A percentile compares a stretch with the other conserved stretches of the same genome.
phyloP scores from a whole-genome alignment of 2,113 vertebrate species.

The Lanius ludovicianus region DNA sequence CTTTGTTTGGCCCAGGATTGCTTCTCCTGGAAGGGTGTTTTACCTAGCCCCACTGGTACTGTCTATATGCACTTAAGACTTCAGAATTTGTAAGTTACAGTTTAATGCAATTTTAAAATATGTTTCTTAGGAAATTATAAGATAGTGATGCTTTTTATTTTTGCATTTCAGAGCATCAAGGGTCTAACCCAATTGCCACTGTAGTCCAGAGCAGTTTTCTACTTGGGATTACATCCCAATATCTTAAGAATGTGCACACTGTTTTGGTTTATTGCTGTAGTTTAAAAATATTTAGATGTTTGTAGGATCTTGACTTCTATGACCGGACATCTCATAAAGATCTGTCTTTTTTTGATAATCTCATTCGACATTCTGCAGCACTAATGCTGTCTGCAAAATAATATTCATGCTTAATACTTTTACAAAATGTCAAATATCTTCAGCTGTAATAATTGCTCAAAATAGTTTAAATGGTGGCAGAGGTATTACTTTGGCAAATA shows the following conservation, averaged over 20 bases:
- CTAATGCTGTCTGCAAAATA: not conserved
- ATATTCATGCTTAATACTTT: not conserved
- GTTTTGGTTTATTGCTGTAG: not conserved
- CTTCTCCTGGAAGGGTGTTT: not conserved
- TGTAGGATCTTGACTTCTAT: not conserved
- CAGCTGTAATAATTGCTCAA: not conserved
- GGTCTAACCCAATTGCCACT: not conserved
- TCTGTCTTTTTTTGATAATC: not conserved
- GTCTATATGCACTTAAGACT: not conserved
- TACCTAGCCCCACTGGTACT: not conserved
- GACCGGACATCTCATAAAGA: not conserved
- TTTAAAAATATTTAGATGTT: not conserved
- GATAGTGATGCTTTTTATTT: not conserved
- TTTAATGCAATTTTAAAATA: not conserved
- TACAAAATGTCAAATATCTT: not conserved
- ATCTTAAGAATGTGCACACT: not conserved
- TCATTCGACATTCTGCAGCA: not conserved
- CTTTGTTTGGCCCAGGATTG: not conserved
- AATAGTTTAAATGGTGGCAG: not conserved
- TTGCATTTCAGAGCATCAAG: not conserved
- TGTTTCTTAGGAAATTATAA: not conserved
- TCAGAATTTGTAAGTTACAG: not conserved
- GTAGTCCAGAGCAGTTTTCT: not conserved
- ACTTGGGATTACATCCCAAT: not conserved
- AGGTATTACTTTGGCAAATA: not conserved